Evolutionary conservation across 2,888 invertebrate species (phyloP).

Genomic region (Parnassius apollo): DNA sequence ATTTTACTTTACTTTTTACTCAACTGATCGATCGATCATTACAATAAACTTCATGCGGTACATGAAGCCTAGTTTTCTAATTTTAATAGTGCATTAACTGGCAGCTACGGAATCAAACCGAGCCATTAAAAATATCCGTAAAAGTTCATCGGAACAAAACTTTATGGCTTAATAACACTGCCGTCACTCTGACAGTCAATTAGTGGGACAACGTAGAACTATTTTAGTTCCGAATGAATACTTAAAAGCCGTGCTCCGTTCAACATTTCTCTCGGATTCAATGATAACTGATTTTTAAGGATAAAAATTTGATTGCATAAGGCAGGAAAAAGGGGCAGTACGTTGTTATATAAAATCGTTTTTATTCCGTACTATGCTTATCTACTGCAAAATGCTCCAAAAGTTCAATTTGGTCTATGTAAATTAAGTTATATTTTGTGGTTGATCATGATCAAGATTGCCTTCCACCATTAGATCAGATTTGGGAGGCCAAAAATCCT

Average conservation of each 20-base stretch:
- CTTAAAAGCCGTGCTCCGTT: slow-evolving; percentile 22
- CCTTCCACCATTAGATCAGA: too few species aligned
- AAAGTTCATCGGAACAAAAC: slow-evolving; percentile 26
- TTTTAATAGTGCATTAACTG: neutral
- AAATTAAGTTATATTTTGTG: too few species aligned
- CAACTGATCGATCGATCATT: too few species aligned
- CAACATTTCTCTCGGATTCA: neutral
- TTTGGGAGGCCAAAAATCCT: too few species aligned
- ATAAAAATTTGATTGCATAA: neutral
- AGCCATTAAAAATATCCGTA: slow-evolving; percentile 12
- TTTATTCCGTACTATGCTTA: too few species aligned
- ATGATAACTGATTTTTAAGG: slow-evolving; percentile 4
- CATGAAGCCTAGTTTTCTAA: neutral
- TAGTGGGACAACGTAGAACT: slow-evolving; percentile 29
- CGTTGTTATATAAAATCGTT: too few species aligned
- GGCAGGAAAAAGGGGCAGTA: too few species aligned
- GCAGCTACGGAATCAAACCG: neutral
- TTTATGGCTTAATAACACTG: slow-evolving; percentile 34
- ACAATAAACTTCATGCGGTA: neutral
- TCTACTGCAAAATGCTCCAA: too few species aligned
- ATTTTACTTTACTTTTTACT: too few species aligned
- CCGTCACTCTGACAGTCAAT: slow-evolving; percentile 38
- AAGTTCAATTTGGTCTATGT: too few species aligned
- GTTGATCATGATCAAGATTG: too few species aligned
- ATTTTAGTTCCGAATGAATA: slow-evolving; percentile 33